These are phyloP conservation scores for Latrodectus hesperus DNA, from an alignment of 2,888 invertebrate genomes.

Conservation along the genomic window DNA sequence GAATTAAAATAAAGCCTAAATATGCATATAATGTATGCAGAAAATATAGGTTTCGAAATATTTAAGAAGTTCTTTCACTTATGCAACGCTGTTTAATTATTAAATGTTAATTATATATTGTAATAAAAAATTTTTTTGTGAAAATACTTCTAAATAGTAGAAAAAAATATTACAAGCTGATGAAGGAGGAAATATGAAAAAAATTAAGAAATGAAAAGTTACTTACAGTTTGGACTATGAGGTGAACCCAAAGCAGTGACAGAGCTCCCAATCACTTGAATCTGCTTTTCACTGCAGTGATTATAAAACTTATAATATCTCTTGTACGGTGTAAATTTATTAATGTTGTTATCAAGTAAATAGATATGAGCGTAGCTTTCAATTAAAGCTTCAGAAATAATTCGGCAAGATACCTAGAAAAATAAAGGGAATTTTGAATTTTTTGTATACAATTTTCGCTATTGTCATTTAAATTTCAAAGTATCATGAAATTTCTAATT, in stretches of 20 bases:
- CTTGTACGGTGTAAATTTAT: slow-evolving; percentile 1
- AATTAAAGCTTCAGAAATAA: not conserved
- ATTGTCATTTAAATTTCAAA: too few relatives aligned
- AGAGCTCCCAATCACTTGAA: slow-evolving; percentile 12
- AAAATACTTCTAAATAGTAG: too few relatives aligned
- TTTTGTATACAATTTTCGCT: too few relatives aligned
- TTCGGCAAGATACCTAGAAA: slow-evolving; percentile 6
- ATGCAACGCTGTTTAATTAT: too few relatives aligned
- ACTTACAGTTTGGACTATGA: slow-evolving; percentile 37
- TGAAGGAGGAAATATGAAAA: not conserved
- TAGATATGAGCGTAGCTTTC: not conserved
- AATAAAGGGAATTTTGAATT: not conserved
- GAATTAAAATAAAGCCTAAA: too few relatives aligned
- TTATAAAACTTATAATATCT: slow-evolving; percentile 32
- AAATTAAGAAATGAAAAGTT: not conserved
- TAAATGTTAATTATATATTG: too few relatives aligned
- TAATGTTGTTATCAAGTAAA: slow-evolving; percentile 10
- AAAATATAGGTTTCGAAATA: too few relatives aligned
- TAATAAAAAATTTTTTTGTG: too few relatives aligned
- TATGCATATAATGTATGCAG: too few relatives aligned
- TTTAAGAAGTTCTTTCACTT: too few relatives aligned
- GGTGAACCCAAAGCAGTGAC: slow-evolving; percentile 32
- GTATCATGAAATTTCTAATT: too few relatives aligned
- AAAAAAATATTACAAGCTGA: too few relatives aligned
- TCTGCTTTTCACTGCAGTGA: slow-evolving; percentile 38